Percentiles rank a stretch among this genome's conserved stretches.
Conservation (phyloP, 2,888 invertebrate species). For the Drosophila planitibia region DNA sequence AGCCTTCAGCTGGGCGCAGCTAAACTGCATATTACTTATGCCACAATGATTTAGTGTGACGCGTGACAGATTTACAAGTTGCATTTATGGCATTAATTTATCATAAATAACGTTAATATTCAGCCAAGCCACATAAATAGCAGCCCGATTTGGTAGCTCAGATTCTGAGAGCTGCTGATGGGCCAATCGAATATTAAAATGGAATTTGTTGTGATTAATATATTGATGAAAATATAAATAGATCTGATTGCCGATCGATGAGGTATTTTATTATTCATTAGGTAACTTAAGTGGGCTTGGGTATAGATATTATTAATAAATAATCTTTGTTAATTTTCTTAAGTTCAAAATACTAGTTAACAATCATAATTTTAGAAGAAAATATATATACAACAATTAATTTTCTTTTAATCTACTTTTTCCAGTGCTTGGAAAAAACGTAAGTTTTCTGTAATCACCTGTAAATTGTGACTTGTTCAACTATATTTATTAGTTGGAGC, state of each 20-base stretch:
- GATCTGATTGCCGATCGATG: background rate
- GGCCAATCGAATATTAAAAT: slow-evolving; percentile 13
- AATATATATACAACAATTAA: background rate
- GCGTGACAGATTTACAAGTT: slow-evolving; percentile 84
- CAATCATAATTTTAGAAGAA: background rate
- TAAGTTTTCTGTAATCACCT: background rate
- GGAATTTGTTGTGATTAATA: background rate
- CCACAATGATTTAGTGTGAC: slow-evolving; percentile 82
- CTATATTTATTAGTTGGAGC: background rate
- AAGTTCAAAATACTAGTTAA: background rate
- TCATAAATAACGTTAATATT: slow-evolving; percentile 66
- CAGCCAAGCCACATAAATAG: slow-evolving; percentile 39
- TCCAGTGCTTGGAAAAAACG: background rate
- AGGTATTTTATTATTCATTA: background rate
- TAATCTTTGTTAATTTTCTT: background rate
- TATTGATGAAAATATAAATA: slow-evolving; percentile 1
- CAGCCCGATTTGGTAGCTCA: slow-evolving; percentile 23
- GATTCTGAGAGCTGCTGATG: slow-evolving; percentile 8
- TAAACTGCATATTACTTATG: slow-evolving; percentile 77
- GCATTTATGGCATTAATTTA: slow-evolving; percentile 81
- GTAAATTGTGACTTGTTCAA: background rate
- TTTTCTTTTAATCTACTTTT: background rate
- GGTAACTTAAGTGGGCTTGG: background rate
- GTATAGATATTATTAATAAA: background rate
- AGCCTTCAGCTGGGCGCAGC: slow-evolving; percentile 38